phyloP scores from a whole-genome alignment of 2,113 vertebrate genomes.

The Corythornis vintsioides region DNA sequence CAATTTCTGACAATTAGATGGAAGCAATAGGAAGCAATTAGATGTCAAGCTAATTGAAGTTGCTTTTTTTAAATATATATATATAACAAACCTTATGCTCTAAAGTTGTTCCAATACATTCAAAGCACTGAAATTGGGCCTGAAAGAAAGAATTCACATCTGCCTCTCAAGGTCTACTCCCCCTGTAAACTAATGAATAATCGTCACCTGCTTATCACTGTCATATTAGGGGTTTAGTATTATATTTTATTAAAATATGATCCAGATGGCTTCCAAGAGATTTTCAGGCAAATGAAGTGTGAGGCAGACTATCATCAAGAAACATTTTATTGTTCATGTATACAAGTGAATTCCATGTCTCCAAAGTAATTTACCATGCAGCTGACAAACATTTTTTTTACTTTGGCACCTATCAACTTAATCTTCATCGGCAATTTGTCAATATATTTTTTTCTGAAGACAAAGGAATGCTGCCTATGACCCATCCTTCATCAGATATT shows the following conservation, averaged over 20 bases:
- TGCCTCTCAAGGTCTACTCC: slow-evolving; percentile 62
- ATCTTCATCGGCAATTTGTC: slow-evolving; percentile 35
- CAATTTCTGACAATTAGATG: neutral
- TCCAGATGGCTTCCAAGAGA: slow-evolving; percentile 61
- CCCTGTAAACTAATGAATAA: slow-evolving; percentile 56
- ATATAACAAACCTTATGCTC: slow-evolving; percentile 19
- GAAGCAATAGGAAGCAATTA: slow-evolving; percentile 40
- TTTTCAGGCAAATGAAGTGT: slow-evolving; percentile 62
- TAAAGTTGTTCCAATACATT: slow-evolving; percentile 34
- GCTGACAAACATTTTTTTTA: slow-evolving; percentile 20
- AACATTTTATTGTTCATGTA: slow-evolving; percentile 30
- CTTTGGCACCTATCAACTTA: slow-evolving; percentile 13
- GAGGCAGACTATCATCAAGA: slow-evolving; percentile 50
- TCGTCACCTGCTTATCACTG: slow-evolving; percentile 52
- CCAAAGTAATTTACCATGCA: slow-evolving; percentile 18
- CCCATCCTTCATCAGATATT: neutral
- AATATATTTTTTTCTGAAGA: neutral
- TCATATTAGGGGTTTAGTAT: slow-evolving; percentile 59
- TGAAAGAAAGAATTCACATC: slow-evolving; percentile 52
- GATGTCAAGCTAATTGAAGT: slow-evolving; percentile 16
- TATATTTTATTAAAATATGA: slow-evolving; percentile 56
- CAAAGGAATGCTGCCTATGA: neutral
- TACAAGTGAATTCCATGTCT: neutral
- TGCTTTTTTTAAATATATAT: neutral
- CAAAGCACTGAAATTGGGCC: slow-evolving; percentile 7